These are phyloP conservation scores for Anguilla pacifica DNA, from an alignment of 2,797 vertebrate genomes.

Conservation along the genomic window DNA sequence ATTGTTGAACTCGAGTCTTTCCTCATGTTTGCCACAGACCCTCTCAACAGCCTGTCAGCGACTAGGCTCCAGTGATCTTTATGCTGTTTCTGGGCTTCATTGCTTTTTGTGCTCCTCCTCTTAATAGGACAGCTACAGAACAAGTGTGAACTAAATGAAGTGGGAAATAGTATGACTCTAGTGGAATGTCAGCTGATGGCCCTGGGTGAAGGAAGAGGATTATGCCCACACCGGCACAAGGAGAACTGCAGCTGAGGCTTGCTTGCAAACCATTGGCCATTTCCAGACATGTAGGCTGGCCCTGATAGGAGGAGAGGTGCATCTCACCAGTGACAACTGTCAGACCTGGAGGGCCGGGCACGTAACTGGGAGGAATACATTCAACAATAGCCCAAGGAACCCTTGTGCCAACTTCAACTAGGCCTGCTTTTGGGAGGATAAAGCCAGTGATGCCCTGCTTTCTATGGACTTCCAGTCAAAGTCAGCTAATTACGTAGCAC, in stretches of 20 bases:
- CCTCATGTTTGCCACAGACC: constrained; percentile 45
- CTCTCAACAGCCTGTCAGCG: constrained; percentile 19
- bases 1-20: constrained; percentile 43
- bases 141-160: neutral
- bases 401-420: neutral
- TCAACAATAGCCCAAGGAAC: neutral
- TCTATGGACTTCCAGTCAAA: neutral
- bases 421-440: neutral
- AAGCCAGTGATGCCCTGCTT: neutral
- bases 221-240: neutral
- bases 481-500: neutral
- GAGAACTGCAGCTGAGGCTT: neutral
- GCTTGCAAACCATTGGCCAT: neutral
- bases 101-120: constrained; percentile 4
- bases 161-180: neutral
- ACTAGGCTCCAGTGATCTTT: constrained; percentile 17
- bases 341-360: neutral
- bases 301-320: neutral
- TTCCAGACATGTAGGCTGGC: neutral
- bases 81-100: neutral
- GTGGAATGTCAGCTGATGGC: neutral
- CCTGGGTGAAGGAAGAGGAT: neutral
- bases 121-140: neutral
- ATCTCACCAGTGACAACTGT: neutral
- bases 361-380: neutral